Percentiles rank a stretch among this genome's conserved stretches.
phyloP scores from a whole-genome alignment of 2,113 vertebrate genomes.

The Glareola pratincola region DNA sequence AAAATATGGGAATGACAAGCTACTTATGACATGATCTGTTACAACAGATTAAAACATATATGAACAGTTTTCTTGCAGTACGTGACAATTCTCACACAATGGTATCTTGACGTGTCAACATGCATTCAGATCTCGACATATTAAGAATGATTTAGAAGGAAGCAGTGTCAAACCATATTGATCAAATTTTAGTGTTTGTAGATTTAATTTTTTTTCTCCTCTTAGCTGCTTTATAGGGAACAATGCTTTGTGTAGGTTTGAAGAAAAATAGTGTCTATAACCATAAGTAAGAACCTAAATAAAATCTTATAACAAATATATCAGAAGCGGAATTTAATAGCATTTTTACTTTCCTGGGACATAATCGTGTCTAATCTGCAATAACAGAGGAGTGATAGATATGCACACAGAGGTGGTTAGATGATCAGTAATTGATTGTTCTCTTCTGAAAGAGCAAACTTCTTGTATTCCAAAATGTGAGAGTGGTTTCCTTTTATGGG shows the following conservation, averaged over 20 bases:
- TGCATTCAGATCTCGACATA: neutral
- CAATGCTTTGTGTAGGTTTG: neutral
- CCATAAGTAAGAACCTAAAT: neutral
- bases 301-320: neutral
- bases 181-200: neutral
- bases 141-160: slow-evolving; percentile 1
- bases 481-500: neutral
- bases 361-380: neutral
- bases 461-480: neutral
- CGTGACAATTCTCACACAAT: neutral
- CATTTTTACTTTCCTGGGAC: neutral
- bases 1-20: neutral
- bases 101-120: neutral
- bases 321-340: neutral
- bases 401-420: neutral
- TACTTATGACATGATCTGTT: neutral
- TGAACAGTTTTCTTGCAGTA: neutral
- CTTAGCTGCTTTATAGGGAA: neutral
- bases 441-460: slow-evolving; percentile 30
- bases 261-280: neutral
- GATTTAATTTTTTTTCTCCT: neutral
- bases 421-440: slow-evolving; percentile 39
- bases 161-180: neutral
- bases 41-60: neutral
- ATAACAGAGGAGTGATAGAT: neutral